Base-by-base conservation (phyloP, 2,888 invertebrate genomes). In the Alitta virens region DNA sequence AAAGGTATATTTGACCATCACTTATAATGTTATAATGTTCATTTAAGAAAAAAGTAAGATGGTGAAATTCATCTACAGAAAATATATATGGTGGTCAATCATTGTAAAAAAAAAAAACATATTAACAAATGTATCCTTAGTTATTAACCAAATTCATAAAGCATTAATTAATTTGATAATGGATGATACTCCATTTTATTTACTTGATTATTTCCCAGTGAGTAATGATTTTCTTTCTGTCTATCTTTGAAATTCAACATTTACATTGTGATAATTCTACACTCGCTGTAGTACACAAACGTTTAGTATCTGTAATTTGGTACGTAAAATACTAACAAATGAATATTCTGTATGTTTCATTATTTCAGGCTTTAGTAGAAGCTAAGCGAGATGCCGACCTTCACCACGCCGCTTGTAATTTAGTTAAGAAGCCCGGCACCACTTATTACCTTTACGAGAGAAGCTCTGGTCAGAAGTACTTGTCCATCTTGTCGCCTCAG, bases 401-500 rank as follows among this genome's bases (percentile, higher is more conserved):
- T 43, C 88, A 91, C 76, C 86, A 87, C 71, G 87, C 86, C 0
- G 87, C 90, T 1, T 91, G 90, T 77, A 91, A 91, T 78, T 87
- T 91, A 76, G 84, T 86, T 21, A 90, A 90, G 81, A 86, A 86
- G 52, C 88, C 90, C 25, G 91, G 91, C 0, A 85, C 86, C 40
- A 82, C 87, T 24, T 91, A 91, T 81, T 88, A 90, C 79, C 82
- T 91, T 46, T 91, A 90, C 78, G 80, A 87, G 74, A 83, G 86
- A 73, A 72, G 75, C 12, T 86, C 87, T 2, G 89, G 89, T 5
- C 88, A 89, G 76, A 83, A 83, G 65, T 90, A 90, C 78, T 88
- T 91, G 72, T 89, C 90, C 52, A 87, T 91, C 85, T 78, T 91
- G 25, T 88, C 89, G 55, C 90, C 90, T 33, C 81, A 88, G 81